A percentile compares a stretch with the other conserved stretches of the same genome.
phyloP scores from a whole-genome alignment of 2,113 vertebrate species.

The Turdus rufiventris region DNA sequence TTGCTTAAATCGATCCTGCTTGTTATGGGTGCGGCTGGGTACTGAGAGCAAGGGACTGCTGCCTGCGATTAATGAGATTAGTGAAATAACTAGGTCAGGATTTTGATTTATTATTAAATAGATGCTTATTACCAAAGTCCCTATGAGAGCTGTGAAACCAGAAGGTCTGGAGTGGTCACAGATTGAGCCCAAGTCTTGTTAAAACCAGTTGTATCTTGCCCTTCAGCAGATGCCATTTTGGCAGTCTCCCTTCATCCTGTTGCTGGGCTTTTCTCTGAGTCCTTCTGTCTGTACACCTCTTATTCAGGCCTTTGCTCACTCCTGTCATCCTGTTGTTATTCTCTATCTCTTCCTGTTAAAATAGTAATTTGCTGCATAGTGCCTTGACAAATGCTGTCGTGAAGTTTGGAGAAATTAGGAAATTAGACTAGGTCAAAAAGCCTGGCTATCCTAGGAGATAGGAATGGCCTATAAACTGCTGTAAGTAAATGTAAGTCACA shows the following conservation, averaged over 20 bases:
- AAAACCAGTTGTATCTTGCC: background rate
- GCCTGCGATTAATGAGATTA: background rate
- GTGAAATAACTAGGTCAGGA: conserved; percentile 17
- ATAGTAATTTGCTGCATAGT: background rate
- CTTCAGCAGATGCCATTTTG: background rate
- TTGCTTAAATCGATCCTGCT: background rate
- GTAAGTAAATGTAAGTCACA: background rate
- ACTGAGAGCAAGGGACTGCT: background rate
- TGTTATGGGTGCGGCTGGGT: background rate
- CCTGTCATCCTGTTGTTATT: background rate
- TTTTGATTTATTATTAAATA: background rate
- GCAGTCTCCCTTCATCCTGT: background rate
- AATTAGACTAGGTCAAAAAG: background rate
- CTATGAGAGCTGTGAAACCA: background rate
- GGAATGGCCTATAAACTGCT: background rate
- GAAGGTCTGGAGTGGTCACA: background rate
- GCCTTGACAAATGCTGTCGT: background rate
- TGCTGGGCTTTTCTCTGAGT: background rate
- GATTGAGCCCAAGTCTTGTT: background rate
- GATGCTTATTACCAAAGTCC: background rate
- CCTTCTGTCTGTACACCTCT: background rate
- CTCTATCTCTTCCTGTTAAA: background rate
- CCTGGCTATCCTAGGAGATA: background rate
- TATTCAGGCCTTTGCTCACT: background rate
- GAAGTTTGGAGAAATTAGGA: background rate